Evolutionary conservation across 2,113 vertebrate species (phyloP).

Genomic region (Mesitornis unicolor): DNA sequence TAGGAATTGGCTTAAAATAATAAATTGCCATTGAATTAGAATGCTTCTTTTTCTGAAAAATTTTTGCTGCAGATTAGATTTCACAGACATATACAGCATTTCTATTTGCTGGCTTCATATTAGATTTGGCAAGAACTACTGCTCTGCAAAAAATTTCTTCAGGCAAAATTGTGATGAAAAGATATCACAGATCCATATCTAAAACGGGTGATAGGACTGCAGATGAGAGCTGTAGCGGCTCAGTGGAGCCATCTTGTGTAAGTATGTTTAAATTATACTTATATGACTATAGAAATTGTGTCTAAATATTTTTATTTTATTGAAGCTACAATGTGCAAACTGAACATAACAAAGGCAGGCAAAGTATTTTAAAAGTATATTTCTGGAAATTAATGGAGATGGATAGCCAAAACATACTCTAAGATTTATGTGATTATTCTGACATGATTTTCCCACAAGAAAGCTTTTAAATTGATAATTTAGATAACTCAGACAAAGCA

Average conservation of each 20-base stretch:
- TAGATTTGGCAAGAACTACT: background rate
- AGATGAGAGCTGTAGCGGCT: background rate
- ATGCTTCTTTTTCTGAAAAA: background rate
- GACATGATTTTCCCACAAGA: background rate
- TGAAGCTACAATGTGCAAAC: background rate
- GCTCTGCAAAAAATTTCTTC: background rate
- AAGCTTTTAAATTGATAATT: background rate
- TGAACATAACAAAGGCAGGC: background rate
- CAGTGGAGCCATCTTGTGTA: slow-evolving; percentile 21
- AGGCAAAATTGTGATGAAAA: slow-evolving; percentile 29
- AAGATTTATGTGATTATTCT: background rate
- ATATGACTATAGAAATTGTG: background rate
- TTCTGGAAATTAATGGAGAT: background rate
- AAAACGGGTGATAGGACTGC: background rate
- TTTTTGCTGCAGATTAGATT: background rate
- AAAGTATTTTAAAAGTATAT: background rate
- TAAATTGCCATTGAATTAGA: background rate
- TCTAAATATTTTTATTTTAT: background rate
- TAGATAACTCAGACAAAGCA: background rate
- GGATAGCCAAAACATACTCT: background rate
- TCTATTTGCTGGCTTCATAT: background rate
- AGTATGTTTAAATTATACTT: background rate
- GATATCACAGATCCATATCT: background rate
- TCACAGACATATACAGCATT: background rate
- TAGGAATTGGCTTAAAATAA: background rate